phyloP scores from a whole-genome alignment of 2,113 vertebrate species.

The Heterotis niloticus region DNA sequence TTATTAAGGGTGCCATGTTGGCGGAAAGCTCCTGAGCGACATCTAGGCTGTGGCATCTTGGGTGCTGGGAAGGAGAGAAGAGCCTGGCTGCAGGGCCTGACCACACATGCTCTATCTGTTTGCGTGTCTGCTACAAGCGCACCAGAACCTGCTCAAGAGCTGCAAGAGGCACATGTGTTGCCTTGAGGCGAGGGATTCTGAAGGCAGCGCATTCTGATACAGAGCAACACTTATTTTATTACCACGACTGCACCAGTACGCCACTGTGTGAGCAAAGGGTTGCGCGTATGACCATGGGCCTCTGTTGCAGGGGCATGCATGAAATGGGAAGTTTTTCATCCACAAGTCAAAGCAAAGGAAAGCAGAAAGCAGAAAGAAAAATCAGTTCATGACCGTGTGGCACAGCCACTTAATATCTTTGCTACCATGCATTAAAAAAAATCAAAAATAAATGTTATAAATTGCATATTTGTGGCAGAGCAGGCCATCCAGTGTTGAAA shows the following conservation, averaged over 20 bases:
- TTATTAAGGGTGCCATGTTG: slow-evolving; percentile 30
- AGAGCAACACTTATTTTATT: background rate
- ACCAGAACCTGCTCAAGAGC: slow-evolving; percentile 14
- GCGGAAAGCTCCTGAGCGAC: slow-evolving; percentile 8
- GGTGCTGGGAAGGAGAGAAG: background rate
- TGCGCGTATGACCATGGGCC: no score
- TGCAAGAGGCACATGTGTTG: background rate
- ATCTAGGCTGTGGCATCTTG: slow-evolving; percentile 4
- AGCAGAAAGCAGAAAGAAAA: background rate
- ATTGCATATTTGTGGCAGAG: background rate
- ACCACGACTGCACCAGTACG: background rate
- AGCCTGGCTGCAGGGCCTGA: slow-evolving; percentile 13
- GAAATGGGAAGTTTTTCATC: no score
- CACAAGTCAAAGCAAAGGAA: no score
- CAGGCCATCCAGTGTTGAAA: slow-evolving; percentile 34
- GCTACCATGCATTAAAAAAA: background rate
- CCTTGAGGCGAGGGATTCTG: background rate
- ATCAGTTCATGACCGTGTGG: no score
- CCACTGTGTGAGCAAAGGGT: background rate
- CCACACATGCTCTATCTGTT: slow-evolving; percentile 16
- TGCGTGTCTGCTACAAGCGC: slow-evolving; percentile 28
- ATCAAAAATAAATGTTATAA: background rate
- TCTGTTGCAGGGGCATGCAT: background rate
- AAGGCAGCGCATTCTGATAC: background rate
- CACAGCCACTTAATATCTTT: no score